phyloP scores from a whole-genome alignment of 2,113 vertebrate species.

The Lophotis ruficrista region DNA sequence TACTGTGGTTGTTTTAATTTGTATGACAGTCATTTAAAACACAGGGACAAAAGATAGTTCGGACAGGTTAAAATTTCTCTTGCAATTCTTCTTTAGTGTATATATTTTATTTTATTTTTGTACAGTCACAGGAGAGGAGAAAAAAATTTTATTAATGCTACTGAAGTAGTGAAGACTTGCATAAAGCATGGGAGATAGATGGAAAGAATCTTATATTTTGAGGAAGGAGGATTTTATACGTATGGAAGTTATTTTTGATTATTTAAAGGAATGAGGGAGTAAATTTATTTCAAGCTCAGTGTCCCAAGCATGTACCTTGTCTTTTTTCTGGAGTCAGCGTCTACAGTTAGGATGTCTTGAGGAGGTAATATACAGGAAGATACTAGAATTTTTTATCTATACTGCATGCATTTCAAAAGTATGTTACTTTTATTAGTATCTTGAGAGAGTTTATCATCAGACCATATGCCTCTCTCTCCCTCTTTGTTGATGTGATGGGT shows the following conservation, averaged over 20 bases:
- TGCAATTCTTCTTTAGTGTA: background rate
- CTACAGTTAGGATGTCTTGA: background rate
- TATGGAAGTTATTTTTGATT: background rate
- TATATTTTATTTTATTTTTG: background rate
- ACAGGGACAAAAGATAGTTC: background rate
- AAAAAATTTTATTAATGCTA: background rate
- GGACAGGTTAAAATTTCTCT: background rate
- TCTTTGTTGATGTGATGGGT: background rate
- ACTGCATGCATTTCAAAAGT: background rate
- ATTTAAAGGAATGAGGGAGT: background rate
- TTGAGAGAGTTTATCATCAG: background rate
- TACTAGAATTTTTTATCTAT: background rate
- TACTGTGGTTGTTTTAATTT: background rate
- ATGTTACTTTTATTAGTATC: background rate
- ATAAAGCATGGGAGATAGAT: background rate
- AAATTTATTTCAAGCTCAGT: background rate
- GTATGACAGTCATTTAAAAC: background rate
- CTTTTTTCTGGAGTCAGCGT: background rate
- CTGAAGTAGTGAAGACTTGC: background rate
- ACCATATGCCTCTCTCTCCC: fast-evolving
- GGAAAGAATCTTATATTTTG: background rate
- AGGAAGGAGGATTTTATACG: background rate
- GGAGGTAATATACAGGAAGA: background rate
- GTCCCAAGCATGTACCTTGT: background rate
- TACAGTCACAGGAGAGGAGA: background rate